Base-by-base conservation (phyloP, 2,888 invertebrate species). In the Drosophila multiciliata region DNA sequence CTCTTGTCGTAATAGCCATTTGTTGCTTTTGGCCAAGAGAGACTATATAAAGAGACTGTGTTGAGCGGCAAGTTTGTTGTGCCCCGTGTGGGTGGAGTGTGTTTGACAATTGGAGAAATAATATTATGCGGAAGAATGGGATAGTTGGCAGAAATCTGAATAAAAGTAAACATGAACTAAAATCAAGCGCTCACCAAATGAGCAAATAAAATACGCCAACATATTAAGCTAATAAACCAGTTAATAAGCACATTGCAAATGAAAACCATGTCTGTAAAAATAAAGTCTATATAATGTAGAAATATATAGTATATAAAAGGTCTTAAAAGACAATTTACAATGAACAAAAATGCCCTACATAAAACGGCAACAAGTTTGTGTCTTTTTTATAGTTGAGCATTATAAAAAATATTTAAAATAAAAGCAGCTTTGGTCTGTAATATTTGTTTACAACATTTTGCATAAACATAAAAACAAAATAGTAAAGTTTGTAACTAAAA, bases 1-100 rank as follows among this genome's bases (percentile, higher is more conserved):
- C 29, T 17, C 8, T 49, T 36, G 29, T 55, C 50, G 9, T 23
- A 52, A 73, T 77, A 81, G 83, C 70, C 84, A 84, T 84, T 84
- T 86, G 84, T 84, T 84, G 84, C 84, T 82, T 82, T 76, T 54
- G 67, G 53, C 35, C 60, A 70, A 68, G 66, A 67, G 55, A 69
- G 64, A 26, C 50, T 42, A 26, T 42, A 8, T 15, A 15, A 23
- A 49, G 57, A 61, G 64, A 62, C 35, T 11, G 29, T 48, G 57
- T 23, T 45, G 59, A 55, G 45, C 48, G 52, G 60, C 11, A 11
- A 52, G 26, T 35, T 35, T 45, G 53, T 40, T 11, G 12, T 53
- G 3, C n/a, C 29, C 26, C n/a, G 29, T 62, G 67, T 67, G 64
- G 40, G 65, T 68, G 62, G 53, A 26, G 35, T 48, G 36, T 38